Evolutionary conservation across 2,797 vertebrate genomes (phyloP), one percentile per base, ranked within the genome.

Genomic region (Ibycter americanus): DNA sequence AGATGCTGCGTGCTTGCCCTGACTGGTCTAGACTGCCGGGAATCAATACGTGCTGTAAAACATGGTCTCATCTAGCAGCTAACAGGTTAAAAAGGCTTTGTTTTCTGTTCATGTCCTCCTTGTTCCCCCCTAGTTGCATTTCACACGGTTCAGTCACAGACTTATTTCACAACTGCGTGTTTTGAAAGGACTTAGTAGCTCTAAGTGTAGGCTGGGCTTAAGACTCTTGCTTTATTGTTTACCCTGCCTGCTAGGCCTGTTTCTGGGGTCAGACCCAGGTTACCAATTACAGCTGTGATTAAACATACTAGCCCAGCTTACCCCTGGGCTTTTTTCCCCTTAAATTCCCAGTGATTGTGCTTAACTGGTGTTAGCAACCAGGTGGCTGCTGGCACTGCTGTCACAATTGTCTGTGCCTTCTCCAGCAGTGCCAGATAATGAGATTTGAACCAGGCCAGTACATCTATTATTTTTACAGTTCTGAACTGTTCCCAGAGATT

Each of bases 231-330:
- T 81, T 85, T 59, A 36, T 90, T 94, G 95, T 96, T 96, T 67
- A 81, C 90, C 40, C 87, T 71, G 92, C 92, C 93, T 90, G 93
- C 90, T 51, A 52, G 94, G 84, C 89, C 59, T 68, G 91, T 74
- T 96, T 46, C 86, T 58, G 95, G 96, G 94, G 95, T 96, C 96
- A 95, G 79, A 58, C 61, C 56, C 36, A 3, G 96, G 92, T 94
- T 94, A 92, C 61, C 89, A 76, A 83, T 92, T 68, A 95, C 51
- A 76, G 58, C 84, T 12, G 46, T 14, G 79, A 95, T 96, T 96
- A 94, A 97, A 92, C 59, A 9, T 25, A 2, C 61, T 42, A 73
- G 52, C 72, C 82, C 65, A 51, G 63, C 2, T 92, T 89, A 93
- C 25, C 89, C 72, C 66, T n/a, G 51, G 54, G 52, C 27, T 71